Percentiles rank a stretch among this genome's conserved stretches.
phyloP scores from a whole-genome alignment of 2,797 vertebrate genomes.

The Tenualosa thibaudeaui region DNA sequence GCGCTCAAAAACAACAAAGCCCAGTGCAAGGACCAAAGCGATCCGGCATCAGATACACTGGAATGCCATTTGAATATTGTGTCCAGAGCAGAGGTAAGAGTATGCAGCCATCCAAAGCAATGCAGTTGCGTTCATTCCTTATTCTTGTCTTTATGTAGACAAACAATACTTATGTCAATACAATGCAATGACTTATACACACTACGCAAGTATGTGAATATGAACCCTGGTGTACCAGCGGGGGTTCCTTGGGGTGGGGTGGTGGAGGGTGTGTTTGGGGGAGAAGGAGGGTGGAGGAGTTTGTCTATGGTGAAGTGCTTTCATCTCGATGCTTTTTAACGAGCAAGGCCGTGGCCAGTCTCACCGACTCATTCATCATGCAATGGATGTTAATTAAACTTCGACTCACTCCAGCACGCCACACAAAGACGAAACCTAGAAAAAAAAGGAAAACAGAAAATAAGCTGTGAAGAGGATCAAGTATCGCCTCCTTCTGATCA shows the following conservation, averaged over 20 bases:
- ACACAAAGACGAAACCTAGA: too few relatives aligned
- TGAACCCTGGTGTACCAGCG: background rate
- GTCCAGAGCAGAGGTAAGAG: background rate
- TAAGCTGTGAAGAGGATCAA: background rate
- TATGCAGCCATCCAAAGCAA: background rate
- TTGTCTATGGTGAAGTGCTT: background rate
- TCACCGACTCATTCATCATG: conserved; percentile 4
- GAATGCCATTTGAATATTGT: too few relatives aligned
- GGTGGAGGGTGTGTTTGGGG: too few relatives aligned
- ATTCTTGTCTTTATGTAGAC: background rate
- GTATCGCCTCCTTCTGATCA: background rate
- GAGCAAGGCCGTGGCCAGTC: background rate
- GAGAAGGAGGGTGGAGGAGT: background rate
- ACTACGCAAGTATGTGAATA: too few relatives aligned
- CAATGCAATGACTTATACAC: too few relatives aligned
- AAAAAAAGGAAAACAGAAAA: background rate
- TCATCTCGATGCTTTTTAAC: background rate
- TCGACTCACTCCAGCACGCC: background rate
- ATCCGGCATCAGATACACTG: too few relatives aligned
- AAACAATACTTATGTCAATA: background rate
- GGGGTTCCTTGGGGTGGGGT: too few relatives aligned
- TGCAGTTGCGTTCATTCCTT: background rate
- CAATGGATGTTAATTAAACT: background rate
- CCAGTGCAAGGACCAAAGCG: too few relatives aligned
- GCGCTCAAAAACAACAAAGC: background rate